Base-by-base conservation (phyloP, 2,888 invertebrate genomes). In the Agriopis leucophaearia region DNA sequence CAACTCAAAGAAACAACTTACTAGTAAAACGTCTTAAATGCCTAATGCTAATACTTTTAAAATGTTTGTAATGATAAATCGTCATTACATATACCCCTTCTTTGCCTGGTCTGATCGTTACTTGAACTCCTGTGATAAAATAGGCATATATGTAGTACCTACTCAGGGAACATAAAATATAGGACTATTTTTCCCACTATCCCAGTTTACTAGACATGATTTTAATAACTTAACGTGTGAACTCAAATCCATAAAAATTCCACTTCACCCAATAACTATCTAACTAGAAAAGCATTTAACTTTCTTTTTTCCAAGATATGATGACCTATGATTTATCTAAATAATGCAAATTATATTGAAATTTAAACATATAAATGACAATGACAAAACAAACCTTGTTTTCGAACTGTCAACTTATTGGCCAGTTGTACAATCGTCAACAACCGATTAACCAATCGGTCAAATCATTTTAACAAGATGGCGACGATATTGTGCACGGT, bases 341-440 rank as follows among this genome's bases (percentile, higher is more conserved):
- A 58, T 58, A 52, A 67, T 67, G 67, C 42, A 48, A 67, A 67
- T 67, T 18, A 36, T 47, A 63, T 67, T 48, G 36, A 67, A 58
- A 67, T 67, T 63, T 54, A 63, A 58, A 59, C 58, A 59, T 59
- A 35, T 27, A 50, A 15, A 36, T 44, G 56, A 51, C 57, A 55
- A 61, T 57, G 27, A 15, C n/a, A n/a, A n/a, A n/a, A n/a, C n/a
- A n/a, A n/a, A 7, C 35, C 58, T 42, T 47, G 54, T 35, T 45
- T 42, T 58, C 50, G 36, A 48, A 13, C 58, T 64, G 59, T 59
- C 63, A 68, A 59, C 40, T 60, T 56, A 69, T 69, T 69, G 68
- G 68, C 48, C 64, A 42, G 50, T 60, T 64, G 7, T 16, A 56
- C 50, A 47, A 61, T 54, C 58, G 48, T 59, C 58, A 16, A n/a